Conservation (phyloP, 2,113 vertebrate species). For the Amphiprion ocellaris region DNA sequence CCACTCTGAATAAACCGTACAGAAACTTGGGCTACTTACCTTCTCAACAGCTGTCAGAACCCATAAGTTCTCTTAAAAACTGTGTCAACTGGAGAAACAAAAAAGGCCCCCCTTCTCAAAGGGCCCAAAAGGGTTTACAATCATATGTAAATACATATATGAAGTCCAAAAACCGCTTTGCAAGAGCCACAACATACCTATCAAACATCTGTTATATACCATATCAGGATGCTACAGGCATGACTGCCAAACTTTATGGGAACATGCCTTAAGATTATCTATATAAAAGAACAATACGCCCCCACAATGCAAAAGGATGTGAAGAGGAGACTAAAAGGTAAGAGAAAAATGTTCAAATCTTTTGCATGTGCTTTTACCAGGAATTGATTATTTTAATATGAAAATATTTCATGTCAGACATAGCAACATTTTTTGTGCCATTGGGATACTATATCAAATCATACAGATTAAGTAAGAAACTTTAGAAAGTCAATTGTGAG, state of each 20-base stretch:
- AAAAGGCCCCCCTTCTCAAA: conserved; percentile 2
- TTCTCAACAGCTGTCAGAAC: background rate
- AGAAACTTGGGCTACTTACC: background rate
- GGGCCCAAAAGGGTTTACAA: background rate
- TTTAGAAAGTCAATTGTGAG: too few species aligned
- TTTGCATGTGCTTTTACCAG: background rate
- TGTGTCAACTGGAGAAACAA: conserved; percentile 14
- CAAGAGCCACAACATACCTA: background rate
- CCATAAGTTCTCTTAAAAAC: background rate
- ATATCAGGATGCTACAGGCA: background rate
- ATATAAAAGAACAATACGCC: background rate
- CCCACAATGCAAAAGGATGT: background rate
- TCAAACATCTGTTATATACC: conserved; percentile 36
- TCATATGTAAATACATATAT: background rate
- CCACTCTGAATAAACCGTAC: background rate
- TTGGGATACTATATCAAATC: too few species aligned
- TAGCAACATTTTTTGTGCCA: too few species aligned
- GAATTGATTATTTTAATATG: too few species aligned
- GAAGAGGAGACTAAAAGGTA: conserved; percentile 20
- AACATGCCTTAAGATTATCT: background rate
- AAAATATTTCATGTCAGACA: too few species aligned
- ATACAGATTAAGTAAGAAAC: too few species aligned
- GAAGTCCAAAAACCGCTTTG: conserved; percentile 41
- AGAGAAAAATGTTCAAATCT: background rate
- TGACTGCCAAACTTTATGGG: background rate